phyloP scores from a whole-genome alignment of 2,113 vertebrate genomes.

The Pseudopipra pipra region DNA sequence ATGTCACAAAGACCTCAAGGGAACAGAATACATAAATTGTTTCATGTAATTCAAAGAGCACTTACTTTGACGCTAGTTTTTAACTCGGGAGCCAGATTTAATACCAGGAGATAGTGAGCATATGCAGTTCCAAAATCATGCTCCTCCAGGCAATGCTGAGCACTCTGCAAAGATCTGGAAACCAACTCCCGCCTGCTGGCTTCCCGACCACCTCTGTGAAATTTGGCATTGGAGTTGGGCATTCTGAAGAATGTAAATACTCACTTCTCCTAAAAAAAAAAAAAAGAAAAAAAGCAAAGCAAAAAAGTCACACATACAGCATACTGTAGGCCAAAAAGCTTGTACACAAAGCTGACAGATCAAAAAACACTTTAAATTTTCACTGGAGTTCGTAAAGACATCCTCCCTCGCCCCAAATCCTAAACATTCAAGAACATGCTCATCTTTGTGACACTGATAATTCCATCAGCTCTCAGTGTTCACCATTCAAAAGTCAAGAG shows the following conservation, averaged over 20 bases:
- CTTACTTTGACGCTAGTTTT: slow-evolving; percentile 80
- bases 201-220: slow-evolving; percentile 73
- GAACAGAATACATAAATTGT: background rate
- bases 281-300: too few species aligned
- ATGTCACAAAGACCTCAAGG: background rate
- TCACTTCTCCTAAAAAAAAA: background rate
- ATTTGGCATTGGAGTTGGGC: slow-evolving; percentile 61
- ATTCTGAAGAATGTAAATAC: slow-evolving; percentile 19
- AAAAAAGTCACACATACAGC: too few species aligned
- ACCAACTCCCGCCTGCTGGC: slow-evolving; percentile 84
- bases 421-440: background rate
- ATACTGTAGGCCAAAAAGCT: background rate
- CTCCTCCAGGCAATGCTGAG: slow-evolving; percentile 86
- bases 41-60: background rate
- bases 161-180: slow-evolving; percentile 89
- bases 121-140: slow-evolving; percentile 95
- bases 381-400: background rate
- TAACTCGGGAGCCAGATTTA: slow-evolving; percentile 89
- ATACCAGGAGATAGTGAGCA: slow-evolving; percentile 92
- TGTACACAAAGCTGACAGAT: background rate
- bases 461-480: background rate
- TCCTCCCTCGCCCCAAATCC: background rate
- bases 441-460: fast-evolving
- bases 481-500: background rate
- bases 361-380: background rate